Evolutionary conservation across 1,140 invertebrate genomes (phyloP), one percentile per base, ranked within the genome.

Genomic region (Coelopa frigida): DNA sequence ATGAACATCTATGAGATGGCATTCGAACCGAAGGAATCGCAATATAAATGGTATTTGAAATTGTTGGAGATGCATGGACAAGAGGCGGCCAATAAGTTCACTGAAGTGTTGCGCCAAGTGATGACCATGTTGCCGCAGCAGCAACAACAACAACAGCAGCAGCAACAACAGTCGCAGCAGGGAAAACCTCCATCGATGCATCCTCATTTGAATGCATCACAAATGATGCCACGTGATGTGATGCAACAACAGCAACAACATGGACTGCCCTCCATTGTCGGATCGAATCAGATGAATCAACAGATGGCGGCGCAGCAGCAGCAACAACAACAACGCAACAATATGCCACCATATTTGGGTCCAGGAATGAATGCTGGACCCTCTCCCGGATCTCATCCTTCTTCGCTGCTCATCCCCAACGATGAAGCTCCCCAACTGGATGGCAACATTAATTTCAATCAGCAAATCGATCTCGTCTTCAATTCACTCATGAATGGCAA

Each of bases 1-100:
- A 60, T 70, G 20, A 66, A 48, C 46, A 68, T 70, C 44, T 70
- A 64, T 32, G 67, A 70, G 17, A 69, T 70, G 66, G 60, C 63
- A 3, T 61, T 61, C 27, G 62, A 68, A 35, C 51, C 68, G 1
- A 68, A 67, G 50, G 67, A 69, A 24, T 58, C 60, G 43, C 68
- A 71, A 46, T 68, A 68, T 24, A 66, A 67, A 40, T 69, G 64
- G 64, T 70, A 62, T 29, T 46, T 59, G 5, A 66, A 66, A 17
- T 55, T 69, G 5, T 48, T 60, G 4, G 64, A 70, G 33, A 57
- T 55, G 0, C 61, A 67, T 44, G 69, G 68, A 1, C 65, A 67
- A 48, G 65, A 69, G 11, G 64, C 64, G 2, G 61, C 63, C 15
- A 65, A 68, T 29, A 70, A 69, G 40, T 68, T 70, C 35, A 57